Evolutionary conservation across 1,140 invertebrate species (phyloP).

Genomic region (Drosophila carrolli): DNA sequence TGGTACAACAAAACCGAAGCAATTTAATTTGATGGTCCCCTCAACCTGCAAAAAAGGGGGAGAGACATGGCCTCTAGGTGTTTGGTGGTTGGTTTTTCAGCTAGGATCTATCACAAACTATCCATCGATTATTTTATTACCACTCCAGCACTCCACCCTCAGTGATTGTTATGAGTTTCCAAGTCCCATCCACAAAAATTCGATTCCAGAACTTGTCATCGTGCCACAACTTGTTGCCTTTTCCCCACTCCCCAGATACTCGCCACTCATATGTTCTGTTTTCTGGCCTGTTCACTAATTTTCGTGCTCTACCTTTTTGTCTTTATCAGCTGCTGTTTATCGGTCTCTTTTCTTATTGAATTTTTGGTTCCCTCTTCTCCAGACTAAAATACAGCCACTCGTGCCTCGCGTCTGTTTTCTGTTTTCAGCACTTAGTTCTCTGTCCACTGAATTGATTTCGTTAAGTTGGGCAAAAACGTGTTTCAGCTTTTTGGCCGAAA

Average conservation of each 20-base stretch:
- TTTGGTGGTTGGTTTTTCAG: conserved; percentile 32
- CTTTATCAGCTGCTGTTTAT: conserved; percentile 80
- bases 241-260: conserved; percentile 7
- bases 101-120: conserved; percentile 30
- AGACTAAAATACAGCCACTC: conserved; percentile 47
- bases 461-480: conserved; percentile 69
- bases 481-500: conserved; percentile 55
- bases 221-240: conserved; percentile 73
- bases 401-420: conserved; percentile 50
- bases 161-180: neutral
- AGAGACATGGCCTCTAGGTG: conserved; percentile 4
- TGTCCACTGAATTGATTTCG: conserved; percentile 61
- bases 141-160: conserved; percentile 10
- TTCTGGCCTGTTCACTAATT: conserved; percentile 61
- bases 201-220: conserved; percentile 59
- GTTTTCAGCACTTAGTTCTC: neutral
- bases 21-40: conserved; percentile 69
- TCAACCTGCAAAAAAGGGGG: conserved; percentile 42
- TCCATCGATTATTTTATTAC: conserved; percentile 71
- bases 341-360: conserved; percentile 61
- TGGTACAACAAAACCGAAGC: conserved; percentile 74
- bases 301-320: conserved; percentile 63
- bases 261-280: conserved; percentile 27
- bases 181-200: conserved; percentile 3
- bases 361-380: conserved; percentile 40